phyloP scores from a whole-genome alignment of 2,888 invertebrate species.

The Drosophila demipolita region DNA sequence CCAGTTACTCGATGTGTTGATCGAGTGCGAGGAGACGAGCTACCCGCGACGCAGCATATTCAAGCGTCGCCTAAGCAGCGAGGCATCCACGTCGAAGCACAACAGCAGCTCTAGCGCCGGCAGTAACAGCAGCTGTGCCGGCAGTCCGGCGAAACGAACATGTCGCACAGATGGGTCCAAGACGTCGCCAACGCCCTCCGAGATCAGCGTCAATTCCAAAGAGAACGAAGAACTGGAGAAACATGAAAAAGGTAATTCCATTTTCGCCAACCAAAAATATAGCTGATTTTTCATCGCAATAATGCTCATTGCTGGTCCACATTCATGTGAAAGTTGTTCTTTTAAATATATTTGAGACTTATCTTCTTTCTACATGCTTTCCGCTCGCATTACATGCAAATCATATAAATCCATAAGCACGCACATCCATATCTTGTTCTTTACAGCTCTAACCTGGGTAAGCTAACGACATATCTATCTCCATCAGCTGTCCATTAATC shows the following conservation, averaged over 20 bases:
- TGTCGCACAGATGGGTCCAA: slow-evolving; percentile 60
- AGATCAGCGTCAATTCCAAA: slow-evolving; percentile 83
- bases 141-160: slow-evolving; percentile 53
- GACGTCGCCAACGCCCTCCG: slow-evolving; percentile 83
- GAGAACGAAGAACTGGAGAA: slow-evolving; percentile 81
- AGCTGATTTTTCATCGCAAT: not conserved
- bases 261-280: not conserved
- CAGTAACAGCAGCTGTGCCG: slow-evolving; percentile 40
- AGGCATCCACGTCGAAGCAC: slow-evolving; percentile 29
- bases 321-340: not conserved
- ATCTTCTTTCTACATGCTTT: slow-evolving; percentile 46
- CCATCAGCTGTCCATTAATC: not conserved
- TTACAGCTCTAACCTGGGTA: slow-evolving; percentile 30
- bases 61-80: slow-evolving; percentile 53
- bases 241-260: slow-evolving; percentile 55
- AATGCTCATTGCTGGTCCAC: not conserved
- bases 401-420: slow-evolving; percentile 18
- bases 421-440: slow-evolving; percentile 19
- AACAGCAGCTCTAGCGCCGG: slow-evolving; percentile 39
- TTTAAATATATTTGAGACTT: slow-evolving; percentile 7
- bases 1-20: slow-evolving; percentile 51
- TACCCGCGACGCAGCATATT: slow-evolving; percentile 27
- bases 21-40: slow-evolving; percentile 27
- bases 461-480: slow-evolving; percentile 12
- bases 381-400: slow-evolving; percentile 23